Percentiles rank a stretch among this genome's conserved stretches.
Conservation (phyloP, 2,888 invertebrate species). For the Brenthis daphne region DNA sequence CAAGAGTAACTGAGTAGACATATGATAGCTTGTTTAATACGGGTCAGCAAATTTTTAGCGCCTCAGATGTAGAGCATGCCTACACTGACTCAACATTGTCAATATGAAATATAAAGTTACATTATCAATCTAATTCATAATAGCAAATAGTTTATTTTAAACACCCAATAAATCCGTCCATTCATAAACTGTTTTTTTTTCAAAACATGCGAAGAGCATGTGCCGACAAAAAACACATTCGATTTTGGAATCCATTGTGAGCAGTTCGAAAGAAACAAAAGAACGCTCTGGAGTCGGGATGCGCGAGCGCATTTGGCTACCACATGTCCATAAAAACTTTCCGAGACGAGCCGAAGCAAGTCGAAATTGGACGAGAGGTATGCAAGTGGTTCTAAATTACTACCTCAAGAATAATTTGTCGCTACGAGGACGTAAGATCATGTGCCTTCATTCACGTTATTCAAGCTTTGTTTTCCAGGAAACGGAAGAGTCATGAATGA, state of each 20-base stretch:
- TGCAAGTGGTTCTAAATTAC: conserved; percentile 41
- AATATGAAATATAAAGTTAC: conserved; percentile 33
- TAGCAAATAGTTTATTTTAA: conserved; percentile 40
- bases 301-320: conserved; percentile 64
- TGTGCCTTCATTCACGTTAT: conserved; percentile 18
- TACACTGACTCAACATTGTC: too few species aligned
- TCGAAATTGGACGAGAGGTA: conserved; percentile 52
- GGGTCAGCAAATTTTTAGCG: not conserved
- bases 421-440: conserved; percentile 21
- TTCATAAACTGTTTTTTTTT: conserved; percentile 48
- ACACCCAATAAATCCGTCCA: conserved; percentile 47
- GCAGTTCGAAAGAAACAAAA: conserved; percentile 46
- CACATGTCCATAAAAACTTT: conserved; percentile 67
- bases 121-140: conserved; percentile 37
- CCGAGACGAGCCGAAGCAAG: conserved; percentile 48
- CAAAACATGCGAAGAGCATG: conserved; percentile 49
- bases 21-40: not conserved
- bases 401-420: conserved; percentile 43
- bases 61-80: not conserved
- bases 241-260: conserved; percentile 54
- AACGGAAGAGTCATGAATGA: conserved; percentile 25
- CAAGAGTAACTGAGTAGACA: not conserved
- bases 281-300: conserved; percentile 48
- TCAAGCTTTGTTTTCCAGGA: conserved; percentile 9
- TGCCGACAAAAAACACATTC: conserved; percentile 51